phyloP scores from a whole-genome alignment of 1,140 invertebrate species.

The Matsumurasca onukii region DNA sequence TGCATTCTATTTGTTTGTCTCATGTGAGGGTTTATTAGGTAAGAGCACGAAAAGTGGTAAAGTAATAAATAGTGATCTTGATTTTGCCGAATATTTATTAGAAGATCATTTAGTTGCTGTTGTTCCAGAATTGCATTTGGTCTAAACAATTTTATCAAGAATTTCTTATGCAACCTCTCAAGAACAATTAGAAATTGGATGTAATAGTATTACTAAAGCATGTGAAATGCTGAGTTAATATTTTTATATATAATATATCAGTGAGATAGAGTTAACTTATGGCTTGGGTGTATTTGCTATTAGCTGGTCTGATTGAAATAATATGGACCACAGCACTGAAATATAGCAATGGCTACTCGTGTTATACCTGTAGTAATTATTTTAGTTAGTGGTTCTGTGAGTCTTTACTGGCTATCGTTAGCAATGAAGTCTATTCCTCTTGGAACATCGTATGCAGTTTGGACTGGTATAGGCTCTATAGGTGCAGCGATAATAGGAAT shows the following conservation, averaged over 20 bases:
- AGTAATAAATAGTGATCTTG: conserved; percentile 2
- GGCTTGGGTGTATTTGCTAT: conserved; percentile 5
- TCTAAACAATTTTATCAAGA: neutral
- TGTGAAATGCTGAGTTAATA: conserved; percentile 2
- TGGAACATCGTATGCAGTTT: conserved; percentile 2
- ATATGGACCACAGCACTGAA: conserved; percentile 5
- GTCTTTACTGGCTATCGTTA: conserved; percentile 5
- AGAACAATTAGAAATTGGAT: conserved; percentile 6
- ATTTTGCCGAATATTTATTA: conserved; percentile 6
- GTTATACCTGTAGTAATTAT: conserved; percentile 3
- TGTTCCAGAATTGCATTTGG: neutral
- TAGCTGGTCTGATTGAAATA: conserved; percentile 2
- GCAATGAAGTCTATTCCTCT: conserved; percentile 5
- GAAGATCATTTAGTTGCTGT: conserved; percentile 5
- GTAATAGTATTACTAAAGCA: conserved; percentile 6
- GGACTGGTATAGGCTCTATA: conserved; percentile 5
- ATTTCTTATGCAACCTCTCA: conserved; percentile 5
- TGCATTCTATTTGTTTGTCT: conserved; percentile 6
- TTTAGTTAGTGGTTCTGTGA: conserved; percentile 5
- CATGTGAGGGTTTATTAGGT: conserved; percentile 5
- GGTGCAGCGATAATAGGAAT: conserved; percentile 5
- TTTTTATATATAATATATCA: conserved; percentile 3
- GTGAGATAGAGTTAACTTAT: conserved; percentile 6
- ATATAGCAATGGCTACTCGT: conserved; percentile 5
- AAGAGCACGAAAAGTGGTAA: conserved; percentile 5